Base-by-base conservation (phyloP, 1,140 invertebrate species). In the Orchesella cincta region DNA sequence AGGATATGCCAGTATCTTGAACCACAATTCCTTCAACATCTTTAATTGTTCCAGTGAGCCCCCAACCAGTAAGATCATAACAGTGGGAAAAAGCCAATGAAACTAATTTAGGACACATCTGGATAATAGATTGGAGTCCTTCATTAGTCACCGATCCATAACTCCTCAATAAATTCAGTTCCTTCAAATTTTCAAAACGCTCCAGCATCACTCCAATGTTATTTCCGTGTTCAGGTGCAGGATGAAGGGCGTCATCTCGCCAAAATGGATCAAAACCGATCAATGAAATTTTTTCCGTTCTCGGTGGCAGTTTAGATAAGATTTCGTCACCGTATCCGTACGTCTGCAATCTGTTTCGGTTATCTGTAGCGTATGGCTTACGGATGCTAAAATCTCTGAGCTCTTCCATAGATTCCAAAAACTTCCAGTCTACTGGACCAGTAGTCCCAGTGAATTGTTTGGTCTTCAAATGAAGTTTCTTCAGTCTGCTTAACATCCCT, bases 51-150 rank as follows among this genome's bases (percentile, higher is more conserved):
- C 76, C 76, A 54, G 33, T 26, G 20, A 76, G 34, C 28, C 76
- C 76, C 52, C 57, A 72, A 73, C 73, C 52, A 20, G 76, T 76
- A 1, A 76, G 14, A 2, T 34, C 70, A n/a, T 29, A 46, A 62
- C 76, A 76, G 57, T 76, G 76, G 20, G 39, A 35, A 33, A 76
- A 76, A 20, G 70, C 31, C 46, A 76, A 76, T 51, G 71, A 18
- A 57, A 34, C 73, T 31, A 76, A 52, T 26, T 34, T 76, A 0
- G 36, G 51, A n/a, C 70, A 72, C 33, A 52, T 76, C 8, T 33
- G 20, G 36, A 70, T 72, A 28, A 76, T 76, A 23, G 33, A 54
- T 39, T 76, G 76, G 31, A 76, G 70, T 31, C 70, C 76, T 28
- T 73, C 29, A 36, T 76, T 70, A 46, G 70, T 71, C 14, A 76